Conservation (phyloP, 2,888 invertebrate species). For the Dysmachus trigonus region DNA sequence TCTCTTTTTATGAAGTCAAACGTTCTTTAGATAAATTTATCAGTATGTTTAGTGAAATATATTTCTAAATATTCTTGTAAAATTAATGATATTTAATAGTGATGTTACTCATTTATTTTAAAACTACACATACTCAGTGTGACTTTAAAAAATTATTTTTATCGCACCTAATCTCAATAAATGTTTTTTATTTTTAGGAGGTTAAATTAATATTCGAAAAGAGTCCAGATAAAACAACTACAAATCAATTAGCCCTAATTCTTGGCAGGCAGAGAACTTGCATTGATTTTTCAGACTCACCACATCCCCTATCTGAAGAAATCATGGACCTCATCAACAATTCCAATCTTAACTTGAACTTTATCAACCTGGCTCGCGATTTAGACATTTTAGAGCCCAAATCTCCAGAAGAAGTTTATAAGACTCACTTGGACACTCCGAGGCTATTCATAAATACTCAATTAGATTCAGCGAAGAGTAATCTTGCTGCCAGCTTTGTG, state of each 20-base stretch:
- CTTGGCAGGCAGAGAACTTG: constrained; percentile 88
- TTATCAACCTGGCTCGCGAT: constrained; percentile 88
- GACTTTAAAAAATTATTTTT: too few relatives aligned
- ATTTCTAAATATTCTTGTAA: too few relatives aligned
- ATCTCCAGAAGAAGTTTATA: constrained; percentile 95
- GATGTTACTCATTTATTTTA: too few relatives aligned
- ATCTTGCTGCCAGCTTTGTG: constrained; percentile 92
- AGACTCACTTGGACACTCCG: constrained; percentile 87
- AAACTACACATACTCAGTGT: too few relatives aligned
- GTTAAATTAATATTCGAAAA: constrained; percentile 19
- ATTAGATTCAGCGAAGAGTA: constrained; percentile 90
- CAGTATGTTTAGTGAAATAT: too few relatives aligned
- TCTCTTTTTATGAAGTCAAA: too few relatives aligned
- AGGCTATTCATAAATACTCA: constrained; percentile 72
- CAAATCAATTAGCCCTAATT: constrained; percentile 92
- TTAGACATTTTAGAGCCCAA: constrained; percentile 96
- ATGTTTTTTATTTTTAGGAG: neutral
- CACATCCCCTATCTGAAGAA: constrained; percentile 76
- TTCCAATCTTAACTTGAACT: constrained; percentile 85
- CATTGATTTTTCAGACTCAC: constrained; percentile 72
- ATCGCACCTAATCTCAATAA: neutral
- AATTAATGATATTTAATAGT: too few relatives aligned
- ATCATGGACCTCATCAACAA: constrained; percentile 87
- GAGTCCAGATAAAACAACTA: constrained; percentile 65
- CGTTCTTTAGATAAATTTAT: too few relatives aligned